Conservation (phyloP, 2,888 invertebrate species). For the Lasioglossum morio region DNA sequence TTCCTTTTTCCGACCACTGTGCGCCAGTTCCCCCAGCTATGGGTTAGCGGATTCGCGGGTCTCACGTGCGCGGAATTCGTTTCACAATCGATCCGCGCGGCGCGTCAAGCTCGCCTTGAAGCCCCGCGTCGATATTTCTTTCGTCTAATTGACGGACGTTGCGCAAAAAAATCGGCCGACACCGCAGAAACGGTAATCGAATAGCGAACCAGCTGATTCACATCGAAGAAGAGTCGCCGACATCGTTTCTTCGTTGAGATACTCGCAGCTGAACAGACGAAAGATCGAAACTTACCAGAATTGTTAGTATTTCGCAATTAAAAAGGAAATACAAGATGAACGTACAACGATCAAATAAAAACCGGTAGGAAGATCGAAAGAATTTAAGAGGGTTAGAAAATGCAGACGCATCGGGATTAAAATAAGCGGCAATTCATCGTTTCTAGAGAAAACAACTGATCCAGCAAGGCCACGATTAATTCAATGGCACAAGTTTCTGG, state of each 20-base stretch:
- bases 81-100: constrained; percentile 23
- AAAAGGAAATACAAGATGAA: too few relatives aligned
- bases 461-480: neutral
- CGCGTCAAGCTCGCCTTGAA: constrained; percentile 11
- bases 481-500: neutral
- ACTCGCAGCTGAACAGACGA: too few relatives aligned
- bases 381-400: neutral
- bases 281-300: too few relatives aligned
- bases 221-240: neutral
- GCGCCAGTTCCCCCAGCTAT: too few relatives aligned
- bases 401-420: neutral
- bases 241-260: too few relatives aligned
- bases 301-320: too few relatives aligned
- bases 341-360: too few relatives aligned
- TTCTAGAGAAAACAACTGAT: neutral
- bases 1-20: too few relatives aligned
- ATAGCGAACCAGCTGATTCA: neutral
- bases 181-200: neutral
- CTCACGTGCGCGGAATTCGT: constrained; percentile 29
- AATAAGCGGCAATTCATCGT: neutral
- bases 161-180: constrained; percentile 42
- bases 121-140: constrained; percentile 32
- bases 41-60: neutral
- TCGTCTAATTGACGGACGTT: constrained; percentile 36
- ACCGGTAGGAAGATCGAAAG: too few relatives aligned